Percentiles rank a stretch among this genome's conserved stretches.
phyloP scores from a whole-genome alignment of 2,888 invertebrate genomes.

The Bugulina stolonifera region DNA sequence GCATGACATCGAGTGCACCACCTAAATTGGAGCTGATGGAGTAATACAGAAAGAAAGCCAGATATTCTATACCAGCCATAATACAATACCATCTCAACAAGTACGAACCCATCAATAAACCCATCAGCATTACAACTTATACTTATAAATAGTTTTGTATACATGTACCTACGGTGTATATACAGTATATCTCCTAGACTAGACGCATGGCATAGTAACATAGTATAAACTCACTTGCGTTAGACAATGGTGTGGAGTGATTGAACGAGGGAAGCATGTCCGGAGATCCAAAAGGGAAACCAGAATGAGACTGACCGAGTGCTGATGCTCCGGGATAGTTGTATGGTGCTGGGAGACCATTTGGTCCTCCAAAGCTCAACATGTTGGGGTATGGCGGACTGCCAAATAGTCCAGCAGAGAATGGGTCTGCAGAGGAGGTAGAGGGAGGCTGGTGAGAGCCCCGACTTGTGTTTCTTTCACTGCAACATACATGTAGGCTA shows the following conservation, averaged over 20 bases:
- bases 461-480: constrained; percentile 14
- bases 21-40: no score
- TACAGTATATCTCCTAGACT: no score
- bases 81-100: no score
- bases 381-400: neutral
- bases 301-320: neutral
- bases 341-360: neutral
- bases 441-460: neutral
- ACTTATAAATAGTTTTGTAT: no score
- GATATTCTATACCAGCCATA: no score
- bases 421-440: neutral
- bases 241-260: neutral
- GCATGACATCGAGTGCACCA: no score
- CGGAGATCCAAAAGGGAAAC: neutral
- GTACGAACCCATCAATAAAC: no score
- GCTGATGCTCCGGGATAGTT: neutral
- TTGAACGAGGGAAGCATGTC: neutral
- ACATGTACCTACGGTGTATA: no score
- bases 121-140: no score
- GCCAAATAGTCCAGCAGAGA: neutral
- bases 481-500: neutral
- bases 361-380: constrained; percentile 6
- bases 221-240: constrained; percentile 13
- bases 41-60: no score
- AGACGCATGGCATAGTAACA: no score